Evolutionary conservation across 2,797 vertebrate species (phyloP).

Genomic region (Helarctos malayanus): DNA sequence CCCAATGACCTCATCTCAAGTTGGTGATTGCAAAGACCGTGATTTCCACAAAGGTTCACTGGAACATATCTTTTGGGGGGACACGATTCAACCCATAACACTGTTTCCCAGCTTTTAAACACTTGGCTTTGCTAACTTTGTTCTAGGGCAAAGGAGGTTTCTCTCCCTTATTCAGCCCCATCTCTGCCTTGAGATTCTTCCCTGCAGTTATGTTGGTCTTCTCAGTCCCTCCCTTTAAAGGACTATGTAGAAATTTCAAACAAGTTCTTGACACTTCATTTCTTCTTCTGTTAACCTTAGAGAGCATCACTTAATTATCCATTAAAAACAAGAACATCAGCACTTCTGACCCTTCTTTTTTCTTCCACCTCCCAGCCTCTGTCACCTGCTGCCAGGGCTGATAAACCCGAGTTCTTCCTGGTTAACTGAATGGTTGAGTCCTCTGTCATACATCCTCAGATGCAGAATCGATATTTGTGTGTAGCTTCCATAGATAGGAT

Average conservation of each 20-base stretch:
- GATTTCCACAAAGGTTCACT: background rate
- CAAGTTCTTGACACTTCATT: background rate
- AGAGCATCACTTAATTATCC: background rate
- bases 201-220: fast-evolving
- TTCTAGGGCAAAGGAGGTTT: background rate
- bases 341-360: background rate
- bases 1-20: background rate
- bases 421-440: background rate
- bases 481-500: background rate
- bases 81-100: background rate
- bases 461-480: background rate
- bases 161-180: background rate
- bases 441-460: background rate
- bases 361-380: background rate
- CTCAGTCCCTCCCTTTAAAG: background rate
- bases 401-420: background rate
- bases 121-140: background rate
- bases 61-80: background rate
- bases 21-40: background rate
- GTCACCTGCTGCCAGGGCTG: background rate
- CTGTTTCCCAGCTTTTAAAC: background rate
- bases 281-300: background rate
- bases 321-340: background rate
- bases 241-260: background rate
- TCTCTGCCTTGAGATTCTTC: background rate